phyloP scores from a whole-genome alignment of 1,140 invertebrate species.

The Goniozus legneri region DNA sequence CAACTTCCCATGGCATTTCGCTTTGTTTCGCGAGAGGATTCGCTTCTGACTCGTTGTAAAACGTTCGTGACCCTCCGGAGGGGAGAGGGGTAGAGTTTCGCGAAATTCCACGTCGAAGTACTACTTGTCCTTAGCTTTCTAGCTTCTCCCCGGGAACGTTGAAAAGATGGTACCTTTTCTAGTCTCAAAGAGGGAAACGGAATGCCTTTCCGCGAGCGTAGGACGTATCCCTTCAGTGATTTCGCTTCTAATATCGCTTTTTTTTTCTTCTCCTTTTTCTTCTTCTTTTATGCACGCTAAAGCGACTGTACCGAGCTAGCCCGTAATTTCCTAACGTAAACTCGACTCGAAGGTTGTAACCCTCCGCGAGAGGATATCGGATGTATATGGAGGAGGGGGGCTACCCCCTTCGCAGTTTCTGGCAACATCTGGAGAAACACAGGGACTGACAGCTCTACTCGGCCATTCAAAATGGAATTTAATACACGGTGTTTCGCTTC shows the following conservation, averaged over 20 bases:
- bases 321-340: too few species aligned
- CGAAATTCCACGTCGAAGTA: slow-evolving; percentile 23
- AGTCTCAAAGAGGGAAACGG: too few species aligned
- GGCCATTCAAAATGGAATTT: slow-evolving; percentile 38
- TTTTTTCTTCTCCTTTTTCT: too few species aligned
- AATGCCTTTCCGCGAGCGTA: too few species aligned
- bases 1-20: neutral
- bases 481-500: slow-evolving; percentile 16
- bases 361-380: slow-evolving; percentile 25
- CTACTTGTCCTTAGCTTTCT: slow-evolving; percentile 16
- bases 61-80: slow-evolving; percentile 23
- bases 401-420: too few species aligned
- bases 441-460: slow-evolving; percentile 28
- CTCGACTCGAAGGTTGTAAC: too few species aligned
- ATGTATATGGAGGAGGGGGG: slow-evolving; percentile 21
- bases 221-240: too few species aligned
- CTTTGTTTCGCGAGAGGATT: slow-evolving; percentile 6
- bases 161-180: slow-evolving; percentile 2
- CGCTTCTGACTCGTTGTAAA: slow-evolving; percentile 25
- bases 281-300: too few species aligned
- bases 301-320: too few species aligned
- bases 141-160: slow-evolving; percentile 8
- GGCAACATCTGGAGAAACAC: slow-evolving; percentile 36
- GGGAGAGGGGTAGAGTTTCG: slow-evolving; percentile 29
- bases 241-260: too few species aligned